These are phyloP conservation scores for Seira musarum DNA, from an alignment of 2,888 invertebrate species.

Conservation along the genomic window DNA sequence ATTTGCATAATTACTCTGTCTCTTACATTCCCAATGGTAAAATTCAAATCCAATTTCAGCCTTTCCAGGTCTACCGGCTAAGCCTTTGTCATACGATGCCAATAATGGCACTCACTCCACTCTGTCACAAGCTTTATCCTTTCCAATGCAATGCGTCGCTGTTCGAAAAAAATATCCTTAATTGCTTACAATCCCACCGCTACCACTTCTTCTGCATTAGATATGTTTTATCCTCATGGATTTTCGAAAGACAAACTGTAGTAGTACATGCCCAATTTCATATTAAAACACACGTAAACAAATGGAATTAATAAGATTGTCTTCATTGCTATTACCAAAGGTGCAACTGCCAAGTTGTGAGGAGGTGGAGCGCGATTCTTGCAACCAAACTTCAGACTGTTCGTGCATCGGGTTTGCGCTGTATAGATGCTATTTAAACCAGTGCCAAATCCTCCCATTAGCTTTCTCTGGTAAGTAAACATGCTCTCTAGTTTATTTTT, in stretches of 20 bases:
- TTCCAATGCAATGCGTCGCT: neutral
- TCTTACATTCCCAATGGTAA: no score
- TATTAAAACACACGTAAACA: conserved; percentile 26
- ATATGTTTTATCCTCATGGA: neutral
- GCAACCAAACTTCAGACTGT: conserved; percentile 67
- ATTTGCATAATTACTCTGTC: no score
- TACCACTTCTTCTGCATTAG: neutral
- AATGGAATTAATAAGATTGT: conserved; percentile 45
- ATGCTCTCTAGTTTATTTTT: conserved; percentile 12
- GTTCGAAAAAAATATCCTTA: neutral
- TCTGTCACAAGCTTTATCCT: neutral
- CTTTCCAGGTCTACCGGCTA: no score
- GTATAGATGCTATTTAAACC: conserved; percentile 66
- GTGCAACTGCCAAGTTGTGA: conserved; percentile 65
- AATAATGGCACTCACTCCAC: no score
- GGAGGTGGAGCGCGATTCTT: conserved; percentile 65
- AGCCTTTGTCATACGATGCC: no score
- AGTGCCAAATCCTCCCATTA: conserved; percentile 67
- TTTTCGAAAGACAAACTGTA: neutral
- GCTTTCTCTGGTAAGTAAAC: conserved; percentile 62
- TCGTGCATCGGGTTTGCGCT: conserved; percentile 67
- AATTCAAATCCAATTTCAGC: no score
- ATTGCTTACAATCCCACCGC: neutral
- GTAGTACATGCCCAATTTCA: no score
- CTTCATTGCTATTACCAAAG: conserved; percentile 48